These are phyloP conservation scores for Athrips mouffetella DNA, from an alignment of 2,888 invertebrate species.

Conservation along the genomic window DNA sequence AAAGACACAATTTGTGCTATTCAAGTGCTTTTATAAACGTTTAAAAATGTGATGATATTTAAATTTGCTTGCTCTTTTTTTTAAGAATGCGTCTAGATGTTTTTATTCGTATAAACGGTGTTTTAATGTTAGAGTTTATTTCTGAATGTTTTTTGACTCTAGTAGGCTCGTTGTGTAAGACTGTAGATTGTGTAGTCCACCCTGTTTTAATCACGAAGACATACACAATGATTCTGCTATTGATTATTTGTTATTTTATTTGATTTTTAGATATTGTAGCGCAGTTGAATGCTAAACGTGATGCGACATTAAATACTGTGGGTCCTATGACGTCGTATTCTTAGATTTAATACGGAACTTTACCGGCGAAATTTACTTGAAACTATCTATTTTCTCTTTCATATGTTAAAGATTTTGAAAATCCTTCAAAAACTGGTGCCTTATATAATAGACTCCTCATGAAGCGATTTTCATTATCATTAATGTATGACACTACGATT, in stretches of 20 bases:
- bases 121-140: conserved; percentile 32
- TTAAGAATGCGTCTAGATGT: conserved; percentile 43
- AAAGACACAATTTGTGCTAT: conserved; percentile 63
- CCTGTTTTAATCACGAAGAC: conserved; percentile 18
- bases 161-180: conserved; percentile 23
- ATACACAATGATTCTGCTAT: conserved; percentile 13
- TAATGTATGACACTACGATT: conserved; percentile 21
- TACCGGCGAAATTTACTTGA: too few species aligned
- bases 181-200: conserved; percentile 36
- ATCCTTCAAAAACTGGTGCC: not conserved
- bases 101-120: conserved; percentile 32
- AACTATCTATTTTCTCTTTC: not conserved
- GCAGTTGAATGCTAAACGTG: conserved; percentile 17
- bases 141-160: conserved; percentile 23
- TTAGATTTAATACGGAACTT: conserved; percentile 19
- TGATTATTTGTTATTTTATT: conserved; percentile 15
- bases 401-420: not conserved
- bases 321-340: conserved; percentile 23
- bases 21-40: conserved; percentile 73
- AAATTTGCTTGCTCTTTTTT: conserved; percentile 71
- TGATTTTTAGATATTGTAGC: conserved; percentile 22
- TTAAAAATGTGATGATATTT: conserved; percentile 64
- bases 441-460: conserved; percentile 2
- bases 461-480: conserved; percentile 22
- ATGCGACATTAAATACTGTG: not conserved